Evolutionary conservation across 2,113 vertebrate species (phyloP).

Genomic region (Podilymbus podiceps): DNA sequence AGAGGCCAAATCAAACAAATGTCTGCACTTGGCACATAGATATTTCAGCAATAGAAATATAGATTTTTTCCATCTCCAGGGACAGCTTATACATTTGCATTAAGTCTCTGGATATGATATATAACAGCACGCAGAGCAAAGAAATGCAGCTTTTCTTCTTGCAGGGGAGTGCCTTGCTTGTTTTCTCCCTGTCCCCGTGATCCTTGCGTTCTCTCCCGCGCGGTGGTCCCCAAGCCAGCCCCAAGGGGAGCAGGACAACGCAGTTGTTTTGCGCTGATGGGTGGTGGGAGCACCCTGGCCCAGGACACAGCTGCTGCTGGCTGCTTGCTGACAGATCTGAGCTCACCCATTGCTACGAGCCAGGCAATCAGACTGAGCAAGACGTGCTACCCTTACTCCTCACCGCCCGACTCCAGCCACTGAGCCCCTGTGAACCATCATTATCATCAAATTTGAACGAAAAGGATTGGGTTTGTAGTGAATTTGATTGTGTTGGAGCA

Average conservation of each 20-base stretch:
- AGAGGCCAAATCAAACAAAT: slow-evolving; percentile 40
- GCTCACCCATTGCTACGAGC: accelerated
- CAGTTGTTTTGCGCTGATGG: not conserved
- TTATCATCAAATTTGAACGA: not conserved
- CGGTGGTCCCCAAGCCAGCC: accelerated
- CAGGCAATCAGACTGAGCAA: not conserved
- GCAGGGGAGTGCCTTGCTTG: not conserved
- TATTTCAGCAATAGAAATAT: slow-evolving; percentile 34
- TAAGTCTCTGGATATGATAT: not conserved
- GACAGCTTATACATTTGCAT: slow-evolving; percentile 21
- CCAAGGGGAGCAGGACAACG: not conserved
- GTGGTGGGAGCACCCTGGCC: not conserved
- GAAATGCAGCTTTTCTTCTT: not conserved
- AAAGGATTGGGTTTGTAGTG: not conserved
- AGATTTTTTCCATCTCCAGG: not conserved
- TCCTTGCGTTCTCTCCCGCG: not conserved
- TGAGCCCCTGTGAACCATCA: not conserved
- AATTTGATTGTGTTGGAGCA: not conserved
- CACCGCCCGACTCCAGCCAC: not conserved
- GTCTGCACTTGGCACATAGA: not conserved
- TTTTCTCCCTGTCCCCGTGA: not conserved
- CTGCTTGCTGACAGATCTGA: accelerated
- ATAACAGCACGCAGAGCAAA: accelerated
- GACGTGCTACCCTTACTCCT: not conserved
- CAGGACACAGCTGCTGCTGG: not conserved